Conservation (phyloP, 1,140 invertebrate species). For the Panulirus ornatus region DNA sequence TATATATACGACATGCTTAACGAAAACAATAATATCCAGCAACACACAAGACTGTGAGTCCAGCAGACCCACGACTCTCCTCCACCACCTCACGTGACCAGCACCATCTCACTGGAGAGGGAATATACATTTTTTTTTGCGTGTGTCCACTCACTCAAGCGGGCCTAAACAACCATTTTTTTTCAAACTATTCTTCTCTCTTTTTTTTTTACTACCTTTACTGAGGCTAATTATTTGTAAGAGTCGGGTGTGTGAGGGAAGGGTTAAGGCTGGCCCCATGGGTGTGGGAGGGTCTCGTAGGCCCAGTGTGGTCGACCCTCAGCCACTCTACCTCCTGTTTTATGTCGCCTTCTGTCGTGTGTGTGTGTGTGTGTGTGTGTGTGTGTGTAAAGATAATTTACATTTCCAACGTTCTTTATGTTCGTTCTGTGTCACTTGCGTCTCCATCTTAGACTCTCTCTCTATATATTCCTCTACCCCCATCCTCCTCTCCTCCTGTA, state of each 20-base stretch:
- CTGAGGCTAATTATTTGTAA: conserved; percentile 70
- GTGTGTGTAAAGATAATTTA: conserved; percentile 68
- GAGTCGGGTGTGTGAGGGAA: conserved; percentile 37
- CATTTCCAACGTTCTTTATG: conserved; percentile 46
- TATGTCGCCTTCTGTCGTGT: conserved; percentile 48
- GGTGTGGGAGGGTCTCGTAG: conserved; percentile 46
- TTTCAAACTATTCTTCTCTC: background rate
- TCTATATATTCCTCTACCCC: no score
- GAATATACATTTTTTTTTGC: conserved; percentile 22
- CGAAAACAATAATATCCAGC: no score
- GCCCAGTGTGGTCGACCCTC: conserved; percentile 45
- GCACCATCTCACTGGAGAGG: no score
- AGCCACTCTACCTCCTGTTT: conserved; percentile 17
- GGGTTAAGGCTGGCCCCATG: conserved; percentile 32
- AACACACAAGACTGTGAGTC: no score
- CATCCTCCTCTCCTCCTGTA: no score
- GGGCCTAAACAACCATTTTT: conserved; percentile 44
- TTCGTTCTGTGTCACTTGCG: conserved; percentile 27
- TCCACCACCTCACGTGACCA: no score
- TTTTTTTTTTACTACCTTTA: conserved; percentile 47
- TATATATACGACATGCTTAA: no score
- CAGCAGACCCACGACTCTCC: no score
- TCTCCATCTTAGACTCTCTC: background rate
- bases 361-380: no score
- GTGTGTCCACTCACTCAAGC: conserved; percentile 56